These are phyloP conservation scores for Holacanthus passer DNA, from an alignment of 2,113 vertebrate species.

Conservation along the genomic window DNA sequence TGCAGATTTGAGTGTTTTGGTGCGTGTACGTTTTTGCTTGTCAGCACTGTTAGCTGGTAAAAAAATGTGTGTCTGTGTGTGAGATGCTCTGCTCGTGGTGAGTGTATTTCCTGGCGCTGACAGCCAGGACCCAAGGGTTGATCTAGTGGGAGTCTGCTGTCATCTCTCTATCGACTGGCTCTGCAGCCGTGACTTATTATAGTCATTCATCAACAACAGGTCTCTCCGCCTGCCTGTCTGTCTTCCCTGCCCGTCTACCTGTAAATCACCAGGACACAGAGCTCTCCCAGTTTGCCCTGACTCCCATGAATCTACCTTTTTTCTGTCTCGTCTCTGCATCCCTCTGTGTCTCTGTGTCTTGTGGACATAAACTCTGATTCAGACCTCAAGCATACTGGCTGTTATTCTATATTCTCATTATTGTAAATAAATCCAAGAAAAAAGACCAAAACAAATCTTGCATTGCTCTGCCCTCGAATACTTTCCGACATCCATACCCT, in stretches of 20 bases:
- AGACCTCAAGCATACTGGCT: background rate
- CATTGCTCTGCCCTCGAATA: background rate
- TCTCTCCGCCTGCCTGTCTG: conserved; percentile 11
- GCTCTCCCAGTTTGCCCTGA: conserved; percentile 16
- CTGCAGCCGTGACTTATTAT: conserved; percentile 40
- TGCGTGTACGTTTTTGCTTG: conserved; percentile 12
- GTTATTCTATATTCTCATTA: no score
- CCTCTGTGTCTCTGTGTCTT: background rate
- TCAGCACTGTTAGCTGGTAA: background rate
- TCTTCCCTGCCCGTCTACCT: conserved; percentile 14
- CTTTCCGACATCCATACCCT: background rate
- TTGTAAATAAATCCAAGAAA: no score
- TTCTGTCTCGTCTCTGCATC: background rate
- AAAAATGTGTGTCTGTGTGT: background rate
- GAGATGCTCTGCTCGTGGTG: conserved; percentile 5
- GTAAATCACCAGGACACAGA: background rate
- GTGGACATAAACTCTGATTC: background rate
- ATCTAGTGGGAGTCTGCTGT: conserved; percentile 55
- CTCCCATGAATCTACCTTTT: background rate
- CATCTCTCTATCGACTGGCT: conserved; percentile 47
- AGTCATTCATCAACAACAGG: conserved; percentile 43
- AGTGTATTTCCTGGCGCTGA: conserved; percentile 45
- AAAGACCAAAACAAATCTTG: no score
- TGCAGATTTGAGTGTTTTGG: conserved; percentile 15
- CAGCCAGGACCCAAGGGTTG: conserved; percentile 45